Evolutionary conservation across 2,888 invertebrate genomes (phyloP), one percentile per base, ranked within the genome.

Genomic region (Argynnis bischoffii): DNA sequence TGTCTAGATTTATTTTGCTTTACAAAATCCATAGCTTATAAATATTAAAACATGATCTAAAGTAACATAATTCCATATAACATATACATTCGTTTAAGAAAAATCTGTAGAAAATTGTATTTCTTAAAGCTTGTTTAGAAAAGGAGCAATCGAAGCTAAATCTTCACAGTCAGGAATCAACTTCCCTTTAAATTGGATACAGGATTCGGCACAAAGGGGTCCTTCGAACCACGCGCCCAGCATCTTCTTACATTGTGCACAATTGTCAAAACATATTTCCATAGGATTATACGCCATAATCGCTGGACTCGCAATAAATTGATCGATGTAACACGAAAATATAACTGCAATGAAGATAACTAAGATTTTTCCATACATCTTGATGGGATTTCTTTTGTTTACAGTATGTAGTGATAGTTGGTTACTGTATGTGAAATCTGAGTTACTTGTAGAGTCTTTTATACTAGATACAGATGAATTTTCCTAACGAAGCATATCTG

Each of bases 221-320:
- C 97, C 97, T 79, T 97, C 96, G 88, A 98, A 98, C 90, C 96
- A 97, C 0, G 95, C 94, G 0, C 97, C 97, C 75, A 96, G 96
- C 95, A 97, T 97, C 86, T 96, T 96, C 88, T 96, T 97, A 87
- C 97, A 98, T 80, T 97, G 97, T 0, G 96, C 97, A 82, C 98
- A 98, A 88, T 98, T 98, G 76, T 97, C 95, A 69, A 97, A 95
- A 87, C 97, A 97, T 61, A 96, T 93, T 72, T 95, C 96, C 79
- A 94, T 85, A 1, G 90, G 85, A 74, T 94, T 94, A 80, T 93
- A 93, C 72, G 93, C 92, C 64, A 86, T 86, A 46, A 69, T 64
- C 6, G 69, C 66, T 4, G 69, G 66, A 31, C 48, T 59, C 14
- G 59, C 16, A 31, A 13, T 48, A 2, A 47, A 31, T n/a, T n/a